phyloP scores from a whole-genome alignment of 2,797 vertebrate species.

The Geotrypetes seraphini region DNA sequence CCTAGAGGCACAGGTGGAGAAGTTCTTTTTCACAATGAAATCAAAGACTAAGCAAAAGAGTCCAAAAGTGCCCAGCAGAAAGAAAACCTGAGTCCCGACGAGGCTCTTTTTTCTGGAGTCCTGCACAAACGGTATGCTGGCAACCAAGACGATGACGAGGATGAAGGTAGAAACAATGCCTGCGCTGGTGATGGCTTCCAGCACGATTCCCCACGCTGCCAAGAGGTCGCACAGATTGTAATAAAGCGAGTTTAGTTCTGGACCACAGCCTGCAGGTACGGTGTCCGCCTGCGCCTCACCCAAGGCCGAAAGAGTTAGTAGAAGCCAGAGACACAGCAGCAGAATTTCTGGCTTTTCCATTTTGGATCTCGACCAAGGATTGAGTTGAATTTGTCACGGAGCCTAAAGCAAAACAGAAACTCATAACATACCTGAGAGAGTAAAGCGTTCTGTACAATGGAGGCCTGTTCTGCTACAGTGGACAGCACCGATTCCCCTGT shows the following conservation, averaged over 20 bases:
- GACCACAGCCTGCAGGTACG: conserved; percentile 56
- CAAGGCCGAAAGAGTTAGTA: conserved; percentile 19
- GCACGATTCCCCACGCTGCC: conserved; percentile 72
- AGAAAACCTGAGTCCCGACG: conserved; percentile 60
- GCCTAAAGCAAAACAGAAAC: background rate
- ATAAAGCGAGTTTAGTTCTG: conserved; percentile 66
- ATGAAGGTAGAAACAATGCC: conserved; percentile 65
- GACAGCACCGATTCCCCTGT: background rate
- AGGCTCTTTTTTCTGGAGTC: conserved; percentile 56
- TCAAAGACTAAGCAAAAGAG: conserved; percentile 85
- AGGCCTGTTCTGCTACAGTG: background rate
- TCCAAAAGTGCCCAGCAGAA: conserved; percentile 70
- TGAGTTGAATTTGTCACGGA: conserved; percentile 10
- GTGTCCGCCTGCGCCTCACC: conserved; percentile 18
- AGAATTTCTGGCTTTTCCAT: conserved; percentile 9
- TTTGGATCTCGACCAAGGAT: background rate
- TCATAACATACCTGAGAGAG: background rate
- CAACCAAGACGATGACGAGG: conserved; percentile 72
- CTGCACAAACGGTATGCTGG: conserved; percentile 73
- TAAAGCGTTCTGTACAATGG: too few relatives aligned
- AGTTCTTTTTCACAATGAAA: conserved; percentile 74
- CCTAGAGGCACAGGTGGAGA: conserved; percentile 76
- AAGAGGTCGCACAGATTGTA: conserved; percentile 80
- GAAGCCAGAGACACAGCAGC: conserved; percentile 11
- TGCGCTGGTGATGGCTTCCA: conserved; percentile 70